Percentiles rank a stretch among this genome's conserved stretches.
Conservation (phyloP, 2,888 invertebrate species). For the Orthosia gothica region DNA sequence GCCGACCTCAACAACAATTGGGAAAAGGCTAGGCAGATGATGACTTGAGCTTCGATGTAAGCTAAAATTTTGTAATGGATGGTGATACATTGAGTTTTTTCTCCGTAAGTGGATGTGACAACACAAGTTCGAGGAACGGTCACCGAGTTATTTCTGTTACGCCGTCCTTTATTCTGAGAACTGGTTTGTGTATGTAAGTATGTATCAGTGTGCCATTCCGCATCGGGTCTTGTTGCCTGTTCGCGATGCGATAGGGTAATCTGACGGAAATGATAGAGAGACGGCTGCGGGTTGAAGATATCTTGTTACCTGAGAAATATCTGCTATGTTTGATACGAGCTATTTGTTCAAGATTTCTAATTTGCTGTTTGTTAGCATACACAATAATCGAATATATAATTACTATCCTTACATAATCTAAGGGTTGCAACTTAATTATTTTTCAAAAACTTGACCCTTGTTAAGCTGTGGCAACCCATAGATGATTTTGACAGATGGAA, state of each 20-base stretch:
- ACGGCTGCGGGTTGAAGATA: slow-evolving; percentile 63
- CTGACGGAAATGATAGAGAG: slow-evolving; percentile 79
- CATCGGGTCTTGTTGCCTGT: slow-evolving; percentile 71
- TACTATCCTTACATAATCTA: too few species aligned
- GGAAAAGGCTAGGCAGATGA: too few species aligned
- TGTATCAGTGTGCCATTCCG: slow-evolving; percentile 67
- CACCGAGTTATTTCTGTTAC: slow-evolving; percentile 77
- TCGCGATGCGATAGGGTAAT: slow-evolving; percentile 74
- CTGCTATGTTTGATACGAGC: slow-evolving; percentile 27
- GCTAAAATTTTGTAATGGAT: slow-evolving; percentile 20
- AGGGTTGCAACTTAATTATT: too few species aligned
- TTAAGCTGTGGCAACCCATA: too few species aligned
- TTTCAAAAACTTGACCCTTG: too few species aligned
- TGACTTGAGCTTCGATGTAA: neutral
- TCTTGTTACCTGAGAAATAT: slow-evolving; percentile 57
- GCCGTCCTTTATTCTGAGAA: slow-evolving; percentile 74
- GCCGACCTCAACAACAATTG: too few species aligned
- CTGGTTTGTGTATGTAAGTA: slow-evolving; percentile 67
- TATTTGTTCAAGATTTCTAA: slow-evolving; percentile 14
- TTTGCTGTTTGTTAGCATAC: neutral
- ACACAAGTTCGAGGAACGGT: slow-evolving; percentile 73
- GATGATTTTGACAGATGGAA: too few species aligned
- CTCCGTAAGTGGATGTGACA: slow-evolving; percentile 65
- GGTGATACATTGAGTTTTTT: slow-evolving; percentile 42
- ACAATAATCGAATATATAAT: too few species aligned